Conservation (phyloP, 1,140 invertebrate genomes). For the Apis cerana region DNA sequence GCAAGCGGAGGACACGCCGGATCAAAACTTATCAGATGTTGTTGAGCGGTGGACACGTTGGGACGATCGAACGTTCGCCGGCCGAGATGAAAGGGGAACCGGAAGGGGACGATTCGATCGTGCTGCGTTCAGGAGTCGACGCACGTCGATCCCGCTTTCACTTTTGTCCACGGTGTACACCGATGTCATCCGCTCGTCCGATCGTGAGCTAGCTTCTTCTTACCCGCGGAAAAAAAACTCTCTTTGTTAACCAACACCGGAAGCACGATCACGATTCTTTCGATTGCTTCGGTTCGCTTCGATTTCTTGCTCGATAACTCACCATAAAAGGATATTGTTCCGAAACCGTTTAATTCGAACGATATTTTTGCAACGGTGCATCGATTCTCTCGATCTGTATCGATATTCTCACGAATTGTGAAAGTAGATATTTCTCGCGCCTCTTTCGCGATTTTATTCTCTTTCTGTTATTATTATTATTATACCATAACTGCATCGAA, state of each 20-base stretch:
- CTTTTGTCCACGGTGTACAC: conserved; percentile 44
- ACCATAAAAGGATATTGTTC: neutral
- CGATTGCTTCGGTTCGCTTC: neutral
- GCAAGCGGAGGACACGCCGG: conserved; percentile 28
- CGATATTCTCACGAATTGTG: no score
- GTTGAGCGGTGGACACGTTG: conserved; percentile 34
- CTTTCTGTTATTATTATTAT: no score
- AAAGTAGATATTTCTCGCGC: no score
- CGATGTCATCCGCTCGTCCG: conserved; percentile 33
- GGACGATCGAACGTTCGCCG: conserved; percentile 41
- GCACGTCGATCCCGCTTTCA: conserved; percentile 60
- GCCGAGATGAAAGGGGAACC: conserved; percentile 53
- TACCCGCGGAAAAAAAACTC: neutral
- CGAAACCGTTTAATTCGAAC: neutral
- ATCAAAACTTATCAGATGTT: conserved; percentile 60
- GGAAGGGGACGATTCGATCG: conserved; percentile 57
- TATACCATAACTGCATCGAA: no score
- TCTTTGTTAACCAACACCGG: neutral
- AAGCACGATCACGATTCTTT: neutral
- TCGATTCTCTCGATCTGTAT: neutral
- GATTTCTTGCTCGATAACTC: no score
- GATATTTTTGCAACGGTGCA: neutral
- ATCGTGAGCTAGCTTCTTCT: conserved; percentile 2
- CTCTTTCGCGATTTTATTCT: no score
- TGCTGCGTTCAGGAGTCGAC: conserved; percentile 54